Evolutionary conservation across 1,140 invertebrate species (phyloP).

Genomic region (Thalassaphorura encarpata): DNA sequence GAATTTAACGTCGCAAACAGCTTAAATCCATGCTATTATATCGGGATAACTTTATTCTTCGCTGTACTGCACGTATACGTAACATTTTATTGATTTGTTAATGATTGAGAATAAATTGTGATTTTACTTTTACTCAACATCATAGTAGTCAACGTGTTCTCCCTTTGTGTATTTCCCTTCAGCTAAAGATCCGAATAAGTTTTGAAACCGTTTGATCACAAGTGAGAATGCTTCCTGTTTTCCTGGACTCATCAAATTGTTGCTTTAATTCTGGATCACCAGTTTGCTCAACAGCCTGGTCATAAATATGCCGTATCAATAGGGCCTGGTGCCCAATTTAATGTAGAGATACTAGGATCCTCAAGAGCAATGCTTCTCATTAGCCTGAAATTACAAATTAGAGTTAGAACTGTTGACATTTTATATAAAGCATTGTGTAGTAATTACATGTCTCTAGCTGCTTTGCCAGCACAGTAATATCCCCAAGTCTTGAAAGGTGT

Average conservation of each 20-base stretch:
- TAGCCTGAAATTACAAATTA: too few relatives aligned
- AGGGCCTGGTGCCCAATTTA: slow-evolving; percentile 90
- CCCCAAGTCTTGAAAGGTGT: slow-evolving; percentile 51
- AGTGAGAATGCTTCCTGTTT: slow-evolving; percentile 55
- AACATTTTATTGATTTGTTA: too few relatives aligned
- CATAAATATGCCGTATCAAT: slow-evolving; percentile 83
- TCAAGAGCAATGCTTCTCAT: slow-evolving; percentile 77
- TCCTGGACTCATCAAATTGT: slow-evolving; percentile 49
- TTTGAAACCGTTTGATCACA: slow-evolving; percentile 62
- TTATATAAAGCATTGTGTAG: too few relatives aligned
- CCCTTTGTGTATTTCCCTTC: slow-evolving; percentile 67
- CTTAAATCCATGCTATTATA: too few relatives aligned
- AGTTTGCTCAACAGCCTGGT: slow-evolving; percentile 49
- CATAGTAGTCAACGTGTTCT: slow-evolving; percentile 78
- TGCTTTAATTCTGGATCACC: slow-evolving; percentile 49
- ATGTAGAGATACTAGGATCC: slow-evolving; percentile 57
- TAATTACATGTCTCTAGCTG: slow-evolving; percentile 85
- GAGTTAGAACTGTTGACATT: too few relatives aligned
- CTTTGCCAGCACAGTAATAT: slow-evolving; percentile 67
- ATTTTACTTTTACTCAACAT: slow-evolving; percentile 41
- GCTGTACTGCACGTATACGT: too few relatives aligned
- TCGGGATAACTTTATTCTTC: too few relatives aligned
- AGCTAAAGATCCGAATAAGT: slow-evolving; percentile 56
- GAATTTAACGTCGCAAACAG: too few relatives aligned
- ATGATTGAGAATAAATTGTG: too few relatives aligned